phyloP scores from a whole-genome alignment of 53 echinoderm and acorn worm species.

The Echinarachnius parma region DNA sequence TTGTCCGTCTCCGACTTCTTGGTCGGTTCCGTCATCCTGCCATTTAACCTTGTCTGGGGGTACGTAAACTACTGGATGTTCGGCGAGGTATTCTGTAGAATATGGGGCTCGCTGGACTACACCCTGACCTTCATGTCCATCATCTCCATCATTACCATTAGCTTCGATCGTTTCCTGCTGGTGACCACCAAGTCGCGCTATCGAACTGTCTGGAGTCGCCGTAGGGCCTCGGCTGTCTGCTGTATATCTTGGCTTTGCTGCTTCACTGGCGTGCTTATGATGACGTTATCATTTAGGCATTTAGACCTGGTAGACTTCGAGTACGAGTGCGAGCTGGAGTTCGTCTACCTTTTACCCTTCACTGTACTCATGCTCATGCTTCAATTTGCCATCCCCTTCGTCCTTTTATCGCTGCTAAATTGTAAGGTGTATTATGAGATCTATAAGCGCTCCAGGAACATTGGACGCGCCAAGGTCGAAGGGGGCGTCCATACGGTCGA shows the following conservation, averaged over 20 bases:
- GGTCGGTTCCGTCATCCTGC: no score
- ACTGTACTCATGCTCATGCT: slow-evolving; percentile 20
- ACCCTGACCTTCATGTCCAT: no score
- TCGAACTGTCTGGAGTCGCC: slow-evolving; percentile 48
- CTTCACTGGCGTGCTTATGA: slow-evolving; percentile 24
- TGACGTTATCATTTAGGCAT: slow-evolving; percentile 50
- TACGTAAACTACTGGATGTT: no score
- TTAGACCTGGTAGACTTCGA: slow-evolving; percentile 17
- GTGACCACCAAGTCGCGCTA: slow-evolving; percentile 66
- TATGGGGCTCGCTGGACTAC: no score
- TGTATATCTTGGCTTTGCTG: slow-evolving; percentile 26
- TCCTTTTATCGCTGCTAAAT: slow-evolving; percentile 27
- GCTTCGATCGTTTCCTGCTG: slow-evolving; percentile 74
- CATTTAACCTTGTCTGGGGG: no score
- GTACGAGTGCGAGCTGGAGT: slow-evolving; percentile 32
- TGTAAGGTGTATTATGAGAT: slow-evolving; percentile 22
- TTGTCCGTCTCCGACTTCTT: no score
- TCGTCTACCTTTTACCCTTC: slow-evolving; percentile 16
- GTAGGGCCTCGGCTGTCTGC: slow-evolving; percentile 29
- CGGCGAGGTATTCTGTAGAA: no score
- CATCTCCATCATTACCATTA: no score
- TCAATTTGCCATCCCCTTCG: slow-evolving; percentile 39
- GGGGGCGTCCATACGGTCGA: no score
- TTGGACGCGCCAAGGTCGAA: background rate
- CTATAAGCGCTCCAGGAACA: slow-evolving; percentile 18